phyloP scores from a whole-genome alignment of 2,888 invertebrate species.

The Drosophila kambysellisi region DNA sequence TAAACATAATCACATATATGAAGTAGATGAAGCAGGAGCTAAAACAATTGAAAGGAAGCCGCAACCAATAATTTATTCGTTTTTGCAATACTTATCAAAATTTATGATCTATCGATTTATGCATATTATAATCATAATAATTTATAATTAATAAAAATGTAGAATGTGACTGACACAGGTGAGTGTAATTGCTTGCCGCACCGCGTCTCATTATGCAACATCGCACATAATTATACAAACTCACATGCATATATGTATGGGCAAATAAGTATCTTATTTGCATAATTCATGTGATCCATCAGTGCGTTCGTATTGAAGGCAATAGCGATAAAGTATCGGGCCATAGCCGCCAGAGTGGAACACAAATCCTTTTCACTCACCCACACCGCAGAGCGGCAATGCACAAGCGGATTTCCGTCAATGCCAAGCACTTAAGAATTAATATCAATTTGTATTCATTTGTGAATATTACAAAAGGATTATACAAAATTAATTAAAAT shows the following conservation, averaged over 20 bases:
- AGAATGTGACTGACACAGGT: slow-evolving; percentile 24
- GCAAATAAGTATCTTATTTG: slow-evolving; percentile 53
- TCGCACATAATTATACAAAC: slow-evolving; percentile 41
- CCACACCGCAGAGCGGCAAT: slow-evolving; percentile 17
- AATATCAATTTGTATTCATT: slow-evolving; percentile 80
- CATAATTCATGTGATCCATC: slow-evolving; percentile 68
- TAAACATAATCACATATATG: slow-evolving; percentile 18
- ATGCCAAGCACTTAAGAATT: slow-evolving; percentile 70
- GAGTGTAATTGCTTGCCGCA: slow-evolving; percentile 19
- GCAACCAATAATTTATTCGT: slow-evolving; percentile 49
- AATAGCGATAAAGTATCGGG: slow-evolving; percentile 28
- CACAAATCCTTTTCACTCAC: slow-evolving; percentile 61
- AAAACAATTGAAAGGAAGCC: slow-evolving; percentile 47
- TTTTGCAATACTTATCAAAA: slow-evolving; percentile 50
- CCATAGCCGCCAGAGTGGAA: slow-evolving; percentile 10
- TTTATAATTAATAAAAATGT: slow-evolving; percentile 5
- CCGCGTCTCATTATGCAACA: slow-evolving; percentile 19
- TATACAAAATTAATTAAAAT: slow-evolving; percentile 78
- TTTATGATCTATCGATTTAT: slow-evolving; percentile 74
- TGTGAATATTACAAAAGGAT: slow-evolving; percentile 79
- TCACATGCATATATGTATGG: slow-evolving; percentile 9
- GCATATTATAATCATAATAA: slow-evolving; percentile 8
- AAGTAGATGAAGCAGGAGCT: slow-evolving; percentile 14
- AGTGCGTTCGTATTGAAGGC: slow-evolving; percentile 29
- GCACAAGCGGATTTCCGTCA: slow-evolving; percentile 68